phyloP scores from a whole-genome alignment of 2,888 invertebrate species.

The Iphiclides podalirius region DNA sequence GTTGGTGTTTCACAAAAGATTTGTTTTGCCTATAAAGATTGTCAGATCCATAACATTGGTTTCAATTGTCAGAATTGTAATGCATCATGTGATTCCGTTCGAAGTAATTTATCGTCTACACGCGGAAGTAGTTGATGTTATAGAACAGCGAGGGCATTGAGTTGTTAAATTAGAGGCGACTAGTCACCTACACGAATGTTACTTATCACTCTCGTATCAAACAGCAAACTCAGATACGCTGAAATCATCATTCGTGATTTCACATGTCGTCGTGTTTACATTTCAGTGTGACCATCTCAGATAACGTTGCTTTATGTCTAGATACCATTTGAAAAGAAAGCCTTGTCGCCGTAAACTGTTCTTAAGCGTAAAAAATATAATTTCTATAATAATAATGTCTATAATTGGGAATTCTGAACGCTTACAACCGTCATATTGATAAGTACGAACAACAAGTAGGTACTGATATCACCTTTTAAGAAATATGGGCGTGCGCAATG shows the following conservation, averaged over 20 bases:
- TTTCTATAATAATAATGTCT: too few relatives aligned
- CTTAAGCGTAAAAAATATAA: neutral
- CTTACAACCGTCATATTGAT: too few relatives aligned
- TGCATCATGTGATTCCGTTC: slow-evolving; percentile 53
- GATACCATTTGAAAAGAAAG: neutral
- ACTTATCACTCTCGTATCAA: slow-evolving; percentile 11
- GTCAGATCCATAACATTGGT: slow-evolving; percentile 22
- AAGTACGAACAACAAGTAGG: too few relatives aligned
- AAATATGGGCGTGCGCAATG: neutral
- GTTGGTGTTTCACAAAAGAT: too few relatives aligned
- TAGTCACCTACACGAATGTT: neutral
- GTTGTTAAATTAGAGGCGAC: slow-evolving; percentile 1
- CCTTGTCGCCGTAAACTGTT: neutral
- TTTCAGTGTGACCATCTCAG: slow-evolving; percentile 14
- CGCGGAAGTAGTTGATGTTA: slow-evolving; percentile 9
- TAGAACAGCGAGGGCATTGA: slow-evolving; percentile 5
- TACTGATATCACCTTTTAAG: too few relatives aligned
- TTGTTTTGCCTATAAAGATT: neutral
- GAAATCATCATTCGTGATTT: slow-evolving; percentile 9
- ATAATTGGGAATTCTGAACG: too few relatives aligned
- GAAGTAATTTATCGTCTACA: slow-evolving; percentile 42
- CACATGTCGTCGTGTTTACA: neutral
- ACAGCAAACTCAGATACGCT: slow-evolving; percentile 6
- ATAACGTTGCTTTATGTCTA: slow-evolving; percentile 2
- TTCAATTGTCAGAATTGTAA: slow-evolving; percentile 62